phyloP scores from a whole-genome alignment of 2,888 invertebrate genomes.

The Doris montereyensis region DNA sequence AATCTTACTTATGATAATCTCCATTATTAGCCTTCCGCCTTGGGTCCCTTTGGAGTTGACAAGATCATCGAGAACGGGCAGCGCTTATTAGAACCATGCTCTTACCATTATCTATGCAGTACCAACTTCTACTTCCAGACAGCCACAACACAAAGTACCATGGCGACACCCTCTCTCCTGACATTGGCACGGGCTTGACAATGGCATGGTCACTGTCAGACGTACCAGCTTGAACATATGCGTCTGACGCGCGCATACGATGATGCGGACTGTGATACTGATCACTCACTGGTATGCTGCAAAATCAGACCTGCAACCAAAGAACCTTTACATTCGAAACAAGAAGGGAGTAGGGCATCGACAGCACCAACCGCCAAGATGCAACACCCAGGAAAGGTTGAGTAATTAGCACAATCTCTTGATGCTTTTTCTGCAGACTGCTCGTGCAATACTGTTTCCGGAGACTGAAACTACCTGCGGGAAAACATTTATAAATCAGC shows the following conservation, averaged over 20 bases:
- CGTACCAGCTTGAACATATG: no score
- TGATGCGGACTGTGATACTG: constrained; percentile 35
- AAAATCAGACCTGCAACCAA: constrained; percentile 19
- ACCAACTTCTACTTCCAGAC: constrained; percentile 16
- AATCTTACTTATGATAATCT: no score
- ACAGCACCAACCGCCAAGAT: no score
- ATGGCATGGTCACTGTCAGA: constrained; percentile 13
- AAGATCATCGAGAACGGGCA: constrained; percentile 29
- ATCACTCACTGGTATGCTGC: constrained; percentile 29
- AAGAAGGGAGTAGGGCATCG: no score
- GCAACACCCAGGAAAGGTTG: no score
- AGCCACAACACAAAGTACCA: constrained; percentile 22
- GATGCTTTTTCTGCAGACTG: no score
- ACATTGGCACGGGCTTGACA: constrained; percentile 37
- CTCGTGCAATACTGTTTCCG: no score
- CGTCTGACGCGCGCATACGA: constrained; percentile 23
- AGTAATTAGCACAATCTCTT: no score
- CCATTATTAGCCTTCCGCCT: neutral
- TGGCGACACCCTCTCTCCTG: constrained; percentile 25
- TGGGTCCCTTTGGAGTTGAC: neutral
- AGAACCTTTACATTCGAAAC: no score
- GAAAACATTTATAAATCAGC: no score
- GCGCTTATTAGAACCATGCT: constrained; percentile 7
- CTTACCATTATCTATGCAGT: neutral
- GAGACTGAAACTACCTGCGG: no score